Percentiles rank a stretch among this genome's conserved stretches.
Conservation (phyloP, 2,113 vertebrate species). For the Rhinoderma darwinii region DNA sequence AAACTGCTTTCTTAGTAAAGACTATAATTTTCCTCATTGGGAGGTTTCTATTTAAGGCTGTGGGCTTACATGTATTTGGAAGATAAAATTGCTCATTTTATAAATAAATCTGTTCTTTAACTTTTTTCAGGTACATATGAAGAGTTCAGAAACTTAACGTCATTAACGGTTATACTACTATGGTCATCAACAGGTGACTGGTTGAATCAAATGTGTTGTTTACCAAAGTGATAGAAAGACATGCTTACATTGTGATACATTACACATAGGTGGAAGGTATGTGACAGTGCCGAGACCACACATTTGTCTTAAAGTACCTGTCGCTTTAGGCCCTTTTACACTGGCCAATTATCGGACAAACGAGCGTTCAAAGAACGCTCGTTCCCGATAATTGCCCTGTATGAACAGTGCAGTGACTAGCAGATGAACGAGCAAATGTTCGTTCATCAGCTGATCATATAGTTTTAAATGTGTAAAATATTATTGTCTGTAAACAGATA, state of each 20-base stretch:
- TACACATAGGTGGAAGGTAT: not conserved
- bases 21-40: slow-evolving; percentile 36
- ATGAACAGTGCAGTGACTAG: no score
- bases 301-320: no score
- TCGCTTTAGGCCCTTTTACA: no score
- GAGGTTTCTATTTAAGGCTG: slow-evolving; percentile 36
- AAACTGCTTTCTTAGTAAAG: slow-evolving; percentile 6
- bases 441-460: no score
- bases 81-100: not conserved
- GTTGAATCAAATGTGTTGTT: not conserved
- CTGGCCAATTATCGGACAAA: no score
- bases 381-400: no score
- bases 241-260: not conserved
- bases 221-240: not conserved
- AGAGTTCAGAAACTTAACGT: not conserved
- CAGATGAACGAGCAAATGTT: no score
- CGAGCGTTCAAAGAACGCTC: no score
- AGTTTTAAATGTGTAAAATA: no score
- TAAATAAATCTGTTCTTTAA: not conserved
- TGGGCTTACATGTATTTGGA: slow-evolving; percentile 4
- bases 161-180: not conserved
- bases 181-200: not conserved
- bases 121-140: not conserved
- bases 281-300: not conserved
- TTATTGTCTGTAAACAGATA: no score